Percentiles rank a stretch among this genome's conserved stretches.
These are phyloP conservation scores for Ctena decussata DNA, from an alignment of 2,888 invertebrate genomes.

Conservation along the genomic window DNA sequence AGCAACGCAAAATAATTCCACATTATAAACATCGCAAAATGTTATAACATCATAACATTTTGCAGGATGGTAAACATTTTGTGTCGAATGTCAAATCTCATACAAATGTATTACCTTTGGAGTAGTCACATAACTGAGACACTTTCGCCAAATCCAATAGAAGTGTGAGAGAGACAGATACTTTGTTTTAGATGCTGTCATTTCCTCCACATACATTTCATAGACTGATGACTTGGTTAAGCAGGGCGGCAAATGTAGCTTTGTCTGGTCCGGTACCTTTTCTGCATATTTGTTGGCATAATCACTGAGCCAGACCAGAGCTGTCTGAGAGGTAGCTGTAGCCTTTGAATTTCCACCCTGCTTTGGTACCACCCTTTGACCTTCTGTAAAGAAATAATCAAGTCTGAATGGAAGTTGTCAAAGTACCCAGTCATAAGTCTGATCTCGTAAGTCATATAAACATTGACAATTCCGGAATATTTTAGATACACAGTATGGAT, in stretches of 20 bases:
- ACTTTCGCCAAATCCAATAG: neutral
- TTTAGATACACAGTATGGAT: too few species aligned
- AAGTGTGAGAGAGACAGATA: neutral
- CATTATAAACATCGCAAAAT: too few species aligned
- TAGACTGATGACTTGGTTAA: neutral
- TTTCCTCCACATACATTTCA: neutral
- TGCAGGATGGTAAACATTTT: too few species aligned
- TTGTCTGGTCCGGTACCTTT: neutral
- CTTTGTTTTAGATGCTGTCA: neutral
- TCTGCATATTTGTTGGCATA: slow-evolving; percentile 13
- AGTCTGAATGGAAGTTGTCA: too few species aligned
- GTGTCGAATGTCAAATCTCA: too few species aligned
- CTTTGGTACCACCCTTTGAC: neutral
- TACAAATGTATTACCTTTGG: slow-evolving; percentile 7
- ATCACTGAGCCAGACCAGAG: neutral
- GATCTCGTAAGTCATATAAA: too few species aligned
- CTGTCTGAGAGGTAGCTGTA: neutral
- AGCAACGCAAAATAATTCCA: too few species aligned
- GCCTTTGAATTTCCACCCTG: neutral
- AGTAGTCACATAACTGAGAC: neutral
- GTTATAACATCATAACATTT: too few species aligned
- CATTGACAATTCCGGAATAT: too few species aligned
- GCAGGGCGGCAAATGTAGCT: slow-evolving; percentile 5
- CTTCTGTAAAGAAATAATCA: neutral
- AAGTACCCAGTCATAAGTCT: too few species aligned